Evolutionary conservation across 1,140 invertebrate species (phyloP), one percentile per base, ranked within the genome.

Genomic region (Heliconius hewitsoni): DNA sequence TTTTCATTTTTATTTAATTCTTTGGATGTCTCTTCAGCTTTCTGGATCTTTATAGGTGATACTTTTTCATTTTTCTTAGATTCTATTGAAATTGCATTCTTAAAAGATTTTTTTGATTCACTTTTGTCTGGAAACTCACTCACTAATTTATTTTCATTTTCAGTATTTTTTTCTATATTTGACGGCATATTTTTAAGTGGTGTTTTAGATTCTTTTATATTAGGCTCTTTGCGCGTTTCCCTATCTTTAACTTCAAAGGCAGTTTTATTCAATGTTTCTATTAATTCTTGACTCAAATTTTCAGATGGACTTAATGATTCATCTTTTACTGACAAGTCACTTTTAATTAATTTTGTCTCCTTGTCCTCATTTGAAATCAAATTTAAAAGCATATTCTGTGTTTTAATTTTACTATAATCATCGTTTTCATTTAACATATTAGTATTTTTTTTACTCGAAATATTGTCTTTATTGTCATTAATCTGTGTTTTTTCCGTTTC

Each of bases 1-100:
- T 16, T 66, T 66, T 66, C 23, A 27, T 66, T 66, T 66, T 66
- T 66, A 66, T 66, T 66, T 27, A 66, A 16, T 30, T 66, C 60
- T 66, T 66, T 66, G 11, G 23, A 30, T 57, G 18, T 23, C 60
- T 66, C n/a, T 27, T 5, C 11, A n/a, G 11, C 23, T 8, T 66
- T 66, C 27, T 66, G 11, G 23, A 3, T 27, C 27, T 66, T 30
- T 27, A 13, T 2, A 66, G 9, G 11, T 66, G 27, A 66, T 30
- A 66, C 23, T 30, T 30, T 27, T 30, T 27, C 60, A 30, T 30
- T 30, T n/a, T 30, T 66, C 13, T 66, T 66, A 5, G 27, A 66
- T 30, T 30, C 60, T 30, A n/a, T 66, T 30, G 13, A 30, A 66
- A 8, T 27, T 27, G 23, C 13, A 66, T 66, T 66, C 6, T 27